A percentile compares a stretch with the other conserved stretches of the same genome.
Evolutionary conservation across 1,140 invertebrate species (phyloP).

Genomic region (Zaprionus taronus): DNA sequence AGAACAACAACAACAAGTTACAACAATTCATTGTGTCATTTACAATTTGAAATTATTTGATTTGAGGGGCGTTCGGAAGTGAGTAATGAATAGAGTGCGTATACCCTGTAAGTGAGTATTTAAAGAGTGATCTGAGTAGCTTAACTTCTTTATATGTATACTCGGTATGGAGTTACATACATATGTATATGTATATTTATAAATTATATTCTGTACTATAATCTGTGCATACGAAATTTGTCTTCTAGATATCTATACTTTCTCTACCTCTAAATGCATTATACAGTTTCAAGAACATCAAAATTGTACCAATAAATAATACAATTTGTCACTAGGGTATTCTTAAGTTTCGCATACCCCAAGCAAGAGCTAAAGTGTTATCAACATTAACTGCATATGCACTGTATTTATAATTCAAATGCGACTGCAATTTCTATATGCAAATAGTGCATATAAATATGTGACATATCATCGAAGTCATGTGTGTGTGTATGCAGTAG

Average conservation of each 20-base stretch:
- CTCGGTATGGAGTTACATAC: no score
- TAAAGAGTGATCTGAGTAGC: no score
- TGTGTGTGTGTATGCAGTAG: neutral
- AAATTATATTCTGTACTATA: no score
- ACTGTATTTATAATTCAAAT: neutral
- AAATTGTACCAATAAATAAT: no score
- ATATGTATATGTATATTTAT: no score
- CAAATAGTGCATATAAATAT: slow-evolving; percentile 3
- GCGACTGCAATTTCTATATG: neutral
- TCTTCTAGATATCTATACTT: no score
- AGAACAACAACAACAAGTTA: neutral
- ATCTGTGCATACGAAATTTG: no score
- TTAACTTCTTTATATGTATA: no score
- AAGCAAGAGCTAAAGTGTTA: neutral
- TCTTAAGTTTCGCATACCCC: neutral
- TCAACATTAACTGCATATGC: neutral
- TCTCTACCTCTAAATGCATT: no score
- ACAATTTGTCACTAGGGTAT: neutral
- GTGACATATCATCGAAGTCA: slow-evolving; percentile 2
- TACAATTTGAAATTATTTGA: slow-evolving; percentile 12
- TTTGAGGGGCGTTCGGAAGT: neutral
- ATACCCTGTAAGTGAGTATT: neutral
- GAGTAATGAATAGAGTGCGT: neutral
- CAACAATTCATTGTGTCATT: slow-evolving; percentile 16
- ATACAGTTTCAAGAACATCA: no score